Conservation (phyloP, 2,113 vertebrate genomes). For the Petaurus breviceps region DNA sequence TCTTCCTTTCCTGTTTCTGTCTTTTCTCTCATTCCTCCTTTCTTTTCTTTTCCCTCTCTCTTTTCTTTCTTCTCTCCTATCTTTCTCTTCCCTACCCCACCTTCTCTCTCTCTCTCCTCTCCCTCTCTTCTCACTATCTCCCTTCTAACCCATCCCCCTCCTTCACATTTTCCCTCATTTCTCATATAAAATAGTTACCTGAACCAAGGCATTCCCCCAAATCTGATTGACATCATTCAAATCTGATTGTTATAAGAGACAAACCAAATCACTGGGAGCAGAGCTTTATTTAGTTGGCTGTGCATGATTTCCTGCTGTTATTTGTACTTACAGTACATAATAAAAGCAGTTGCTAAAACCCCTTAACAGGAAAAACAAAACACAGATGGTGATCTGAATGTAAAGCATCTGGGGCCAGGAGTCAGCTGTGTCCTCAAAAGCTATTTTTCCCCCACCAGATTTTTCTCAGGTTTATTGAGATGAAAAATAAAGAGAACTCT, state of each 20-base stretch:
- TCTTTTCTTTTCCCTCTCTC: no score
- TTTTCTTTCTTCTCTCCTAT: no score
- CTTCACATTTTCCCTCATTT: neutral
- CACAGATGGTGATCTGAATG: slow-evolving; percentile 80
- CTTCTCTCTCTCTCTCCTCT: slow-evolving; percentile 12
- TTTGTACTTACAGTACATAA: slow-evolving; percentile 82
- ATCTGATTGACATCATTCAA: slow-evolving; percentile 74
- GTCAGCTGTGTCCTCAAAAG: slow-evolving; percentile 71
- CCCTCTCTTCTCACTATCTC: neutral
- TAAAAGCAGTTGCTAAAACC: slow-evolving; percentile 82
- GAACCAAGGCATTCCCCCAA: slow-evolving; percentile 42
- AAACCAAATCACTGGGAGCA: slow-evolving; percentile 78
- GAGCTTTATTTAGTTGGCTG: slow-evolving; percentile 73
- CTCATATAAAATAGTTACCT: slow-evolving; percentile 34
- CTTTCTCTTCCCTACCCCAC: neutral
- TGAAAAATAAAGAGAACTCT: slow-evolving; percentile 50
- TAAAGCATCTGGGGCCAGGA: slow-evolving; percentile 81
- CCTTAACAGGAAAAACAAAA: slow-evolving; percentile 84
- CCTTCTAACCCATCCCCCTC: neutral
- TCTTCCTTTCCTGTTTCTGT: neutral
- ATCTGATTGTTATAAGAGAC: slow-evolving; percentile 72
- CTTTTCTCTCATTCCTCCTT: no score
- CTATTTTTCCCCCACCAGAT: slow-evolving; percentile 66
- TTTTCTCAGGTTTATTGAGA: slow-evolving; percentile 73
- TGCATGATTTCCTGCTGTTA: slow-evolving; percentile 80